Conservation (phyloP, 1,140 invertebrate species). For the Trichonephila clavipes region DNA sequence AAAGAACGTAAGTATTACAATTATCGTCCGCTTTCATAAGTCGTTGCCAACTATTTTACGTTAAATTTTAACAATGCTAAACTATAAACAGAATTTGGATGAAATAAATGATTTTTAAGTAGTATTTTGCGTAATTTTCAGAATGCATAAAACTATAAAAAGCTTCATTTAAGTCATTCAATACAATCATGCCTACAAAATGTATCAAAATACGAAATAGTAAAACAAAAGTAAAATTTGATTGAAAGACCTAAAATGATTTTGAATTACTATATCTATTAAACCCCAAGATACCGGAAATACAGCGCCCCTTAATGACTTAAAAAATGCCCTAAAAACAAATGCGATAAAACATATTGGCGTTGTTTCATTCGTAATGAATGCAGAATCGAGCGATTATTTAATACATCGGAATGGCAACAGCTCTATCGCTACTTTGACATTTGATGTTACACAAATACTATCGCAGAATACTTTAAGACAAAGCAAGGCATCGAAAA, state of each 20-base stretch:
- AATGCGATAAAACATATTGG: neutral
- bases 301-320: slow-evolving; percentile 6
- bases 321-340: neutral
- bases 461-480: neutral
- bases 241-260: neutral
- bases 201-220: neutral
- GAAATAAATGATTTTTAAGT: neutral
- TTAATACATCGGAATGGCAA: neutral
- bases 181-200: neutral
- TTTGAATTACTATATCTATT: neutral
- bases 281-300: slow-evolving; percentile 8
- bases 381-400: slow-evolving; percentile 23
- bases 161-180: neutral
- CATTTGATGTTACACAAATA: neutral
- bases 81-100: no score
- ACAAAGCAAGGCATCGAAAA: slow-evolving; percentile 38
- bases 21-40: no score
- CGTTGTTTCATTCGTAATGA: slow-evolving; percentile 12
- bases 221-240: neutral
- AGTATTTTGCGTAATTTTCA: neutral
- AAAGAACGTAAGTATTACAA: no score
- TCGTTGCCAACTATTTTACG: no score
- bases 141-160: neutral
- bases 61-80: no score
- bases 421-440: slow-evolving; percentile 1